A percentile compares a stretch with the other conserved stretches of the same genome.
phyloP scores from a whole-genome alignment of 2,797 vertebrate species.

The Sarcophilus harrisii region DNA sequence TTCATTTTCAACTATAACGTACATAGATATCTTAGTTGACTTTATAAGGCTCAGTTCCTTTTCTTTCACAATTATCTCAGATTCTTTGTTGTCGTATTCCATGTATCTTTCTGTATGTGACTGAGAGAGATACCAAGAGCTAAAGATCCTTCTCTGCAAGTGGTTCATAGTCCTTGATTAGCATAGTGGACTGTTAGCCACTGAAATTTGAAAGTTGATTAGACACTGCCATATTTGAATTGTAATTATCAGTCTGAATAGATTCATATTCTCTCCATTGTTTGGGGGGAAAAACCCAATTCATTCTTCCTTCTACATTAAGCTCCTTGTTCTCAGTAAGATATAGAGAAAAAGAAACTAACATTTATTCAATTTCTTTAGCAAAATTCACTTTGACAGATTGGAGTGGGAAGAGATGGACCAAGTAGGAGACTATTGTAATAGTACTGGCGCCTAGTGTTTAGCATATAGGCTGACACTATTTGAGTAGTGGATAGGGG shows the following conservation, averaged over 20 bases:
- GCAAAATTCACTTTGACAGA: background rate
- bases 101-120: background rate
- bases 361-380: background rate
- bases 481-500: background rate
- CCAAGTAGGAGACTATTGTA: background rate
- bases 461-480: background rate
- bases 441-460: background rate
- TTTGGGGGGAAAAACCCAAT: background rate
- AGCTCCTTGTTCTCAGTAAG: background rate
- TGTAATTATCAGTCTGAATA: background rate
- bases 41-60: background rate
- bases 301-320: background rate
- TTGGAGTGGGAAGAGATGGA: background rate
- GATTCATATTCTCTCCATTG: background rate
- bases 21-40: background rate
- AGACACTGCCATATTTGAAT: background rate
- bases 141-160: background rate
- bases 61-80: background rate
- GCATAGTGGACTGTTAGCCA: background rate
- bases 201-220: background rate
- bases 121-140: background rate
- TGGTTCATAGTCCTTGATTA: background rate
- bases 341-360: background rate
- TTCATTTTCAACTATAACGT: background rate
- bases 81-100: background rate